These are phyloP conservation scores for Hemicentrotus pulcherrimus DNA, from an alignment of 35 echinoderm and acorn worm genomes.

Conservation along the genomic window DNA sequence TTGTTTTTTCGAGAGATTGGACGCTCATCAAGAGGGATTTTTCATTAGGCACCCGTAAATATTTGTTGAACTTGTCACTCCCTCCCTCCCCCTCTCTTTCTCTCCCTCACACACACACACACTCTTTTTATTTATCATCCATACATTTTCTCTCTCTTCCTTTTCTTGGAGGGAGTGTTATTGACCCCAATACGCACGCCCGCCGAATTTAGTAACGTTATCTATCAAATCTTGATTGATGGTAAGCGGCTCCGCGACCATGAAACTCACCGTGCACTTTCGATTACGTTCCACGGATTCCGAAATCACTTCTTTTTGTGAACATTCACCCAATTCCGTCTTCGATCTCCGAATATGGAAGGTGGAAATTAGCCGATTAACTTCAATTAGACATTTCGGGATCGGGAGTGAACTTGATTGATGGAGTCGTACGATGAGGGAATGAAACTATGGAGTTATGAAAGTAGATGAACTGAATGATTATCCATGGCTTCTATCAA, in stretches of 20 bases:
- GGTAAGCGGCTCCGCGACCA: neutral
- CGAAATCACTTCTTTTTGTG: neutral
- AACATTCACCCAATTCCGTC: neutral
- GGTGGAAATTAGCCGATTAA: constrained; percentile 11
- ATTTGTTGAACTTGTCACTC: constrained; percentile 1
- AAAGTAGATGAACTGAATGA: neutral
- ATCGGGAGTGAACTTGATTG: neutral
- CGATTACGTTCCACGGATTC: constrained; percentile 27
- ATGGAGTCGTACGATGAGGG: neutral
- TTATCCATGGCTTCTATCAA: neutral
- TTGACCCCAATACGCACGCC: neutral
- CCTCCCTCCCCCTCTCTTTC: neutral
- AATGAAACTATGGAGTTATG: neutral
- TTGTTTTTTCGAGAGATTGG: neutral
- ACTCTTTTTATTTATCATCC: neutral
- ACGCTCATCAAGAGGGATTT: constrained; percentile 4
- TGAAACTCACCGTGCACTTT: constrained; percentile 36
- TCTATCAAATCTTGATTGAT: constrained; percentile 9
- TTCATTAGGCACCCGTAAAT: neutral
- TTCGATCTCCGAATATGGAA: neutral
- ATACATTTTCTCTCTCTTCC: neutral
- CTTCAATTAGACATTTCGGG: neutral
- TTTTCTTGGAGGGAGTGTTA: neutral
- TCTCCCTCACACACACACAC: neutral
- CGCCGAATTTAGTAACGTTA: constrained; percentile 29